phyloP scores from a whole-genome alignment of 2,113 vertebrate species.

The Cranoglanis bouderius region DNA sequence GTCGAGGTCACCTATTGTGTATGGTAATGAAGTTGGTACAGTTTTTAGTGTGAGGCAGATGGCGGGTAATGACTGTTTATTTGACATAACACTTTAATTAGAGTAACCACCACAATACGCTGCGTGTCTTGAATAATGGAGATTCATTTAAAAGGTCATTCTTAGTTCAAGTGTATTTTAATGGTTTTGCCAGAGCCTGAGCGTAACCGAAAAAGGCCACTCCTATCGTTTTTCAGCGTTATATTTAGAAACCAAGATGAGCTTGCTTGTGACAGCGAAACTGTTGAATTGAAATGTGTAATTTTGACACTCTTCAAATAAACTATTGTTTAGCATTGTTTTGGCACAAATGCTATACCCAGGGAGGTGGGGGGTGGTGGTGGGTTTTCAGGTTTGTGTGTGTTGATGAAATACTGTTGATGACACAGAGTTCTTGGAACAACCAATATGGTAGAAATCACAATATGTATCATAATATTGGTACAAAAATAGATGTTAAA shows the following conservation, averaged over 20 bases:
- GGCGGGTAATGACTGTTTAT: conserved; percentile 61
- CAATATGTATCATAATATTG: not conserved
- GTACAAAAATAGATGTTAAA: not conserved
- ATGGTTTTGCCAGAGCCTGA: conserved; percentile 24
- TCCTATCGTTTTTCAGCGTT: not conserved
- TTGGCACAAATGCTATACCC: not conserved
- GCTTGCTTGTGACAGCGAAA: not conserved
- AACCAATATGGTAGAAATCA: not conserved
- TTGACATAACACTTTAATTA: conserved; percentile 61
- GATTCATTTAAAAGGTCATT: conserved; percentile 56
- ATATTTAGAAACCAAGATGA: not conserved
- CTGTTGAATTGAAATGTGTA: not conserved
- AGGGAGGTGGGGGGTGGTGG: too few species aligned
- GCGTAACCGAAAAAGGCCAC: not conserved
- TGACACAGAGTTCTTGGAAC: not conserved
- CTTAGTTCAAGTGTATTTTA: conserved; percentile 46
- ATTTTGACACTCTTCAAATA: not conserved
- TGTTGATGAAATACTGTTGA: not conserved
- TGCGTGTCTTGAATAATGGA: conserved; percentile 52
- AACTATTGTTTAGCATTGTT: not conserved
- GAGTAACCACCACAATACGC: conserved; percentile 43
- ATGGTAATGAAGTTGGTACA: conserved; percentile 59
- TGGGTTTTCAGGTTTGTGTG: too few species aligned
- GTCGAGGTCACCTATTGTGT: conserved; percentile 56
- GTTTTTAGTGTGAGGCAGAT: conserved; percentile 55